Evolutionary conservation across 2,113 vertebrate genomes (phyloP), one percentile per base, ranked within the genome.

Genomic region (Glareola pratincola): DNA sequence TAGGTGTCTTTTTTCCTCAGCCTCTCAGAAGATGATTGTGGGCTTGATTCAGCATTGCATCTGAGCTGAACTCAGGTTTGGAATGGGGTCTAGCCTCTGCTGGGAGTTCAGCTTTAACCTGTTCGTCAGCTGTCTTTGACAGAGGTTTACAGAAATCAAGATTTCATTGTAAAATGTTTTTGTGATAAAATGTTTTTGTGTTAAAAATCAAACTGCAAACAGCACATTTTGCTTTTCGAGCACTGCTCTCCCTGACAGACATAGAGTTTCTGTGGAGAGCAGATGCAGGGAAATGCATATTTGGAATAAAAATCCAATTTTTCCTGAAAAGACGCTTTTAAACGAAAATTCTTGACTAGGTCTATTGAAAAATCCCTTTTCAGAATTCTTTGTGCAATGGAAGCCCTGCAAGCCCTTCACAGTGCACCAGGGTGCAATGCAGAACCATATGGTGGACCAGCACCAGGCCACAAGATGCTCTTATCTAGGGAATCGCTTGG

Each of bases 401-500:
- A 85, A 56, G 14, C 32, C 27, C 57, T 71, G n/a, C 27, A 36
- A 32, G 59, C 24, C 41, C 30, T 68, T 34, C 45, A 16, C 51
- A 29, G 24, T 10, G 4, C 36, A 32, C 23, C 0, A 1, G 47
- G 54, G 7, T 1, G 2, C 18, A 30, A 4, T n/a, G 37, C 45
- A 57, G 41, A 79, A 23, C 23, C 24, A 5, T 12, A 5, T 27
- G 6, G 10, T 56, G 8, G 53, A 12, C n/a, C 37, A 54, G 30
- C 12, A 10, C 0, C 2, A 56, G 32, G 69, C 20, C n/a, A 13
- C 0, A 0, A 59, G 54, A 9, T 54, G 10, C 24, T 68, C 4
- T 27, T 78, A 62, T 29, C 29, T 12, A 45, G 29, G n/a, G 36
- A 50, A 10, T 21, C 4, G 8, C 45, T 69, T 29, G 43, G 22